phyloP scores from a whole-genome alignment of 2,113 vertebrate species.

The Epinephelus cyanopodus region DNA sequence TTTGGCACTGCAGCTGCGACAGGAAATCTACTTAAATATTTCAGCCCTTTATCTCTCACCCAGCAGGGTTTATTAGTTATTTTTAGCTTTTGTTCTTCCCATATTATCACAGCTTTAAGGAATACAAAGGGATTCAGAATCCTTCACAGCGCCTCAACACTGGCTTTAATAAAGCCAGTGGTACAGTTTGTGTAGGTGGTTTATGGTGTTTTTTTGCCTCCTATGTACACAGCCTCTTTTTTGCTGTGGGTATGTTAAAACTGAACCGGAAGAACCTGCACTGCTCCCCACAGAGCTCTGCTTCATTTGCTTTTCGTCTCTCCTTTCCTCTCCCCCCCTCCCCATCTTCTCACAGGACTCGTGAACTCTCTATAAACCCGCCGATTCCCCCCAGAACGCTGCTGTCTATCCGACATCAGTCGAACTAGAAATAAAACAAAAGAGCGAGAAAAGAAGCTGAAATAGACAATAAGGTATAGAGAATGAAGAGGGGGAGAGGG shows the following conservation, averaged over 20 bases:
- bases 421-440: slow-evolving; percentile 38
- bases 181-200: slow-evolving; percentile 42
- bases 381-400: slow-evolving; percentile 82
- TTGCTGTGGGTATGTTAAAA: slow-evolving; percentile 74
- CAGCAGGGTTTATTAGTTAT: slow-evolving; percentile 30
- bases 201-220: slow-evolving; percentile 17
- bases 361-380: slow-evolving; percentile 81
- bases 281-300: slow-evolving; percentile 65
- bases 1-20: slow-evolving; percentile 1
- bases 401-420: slow-evolving; percentile 83
- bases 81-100: slow-evolving; percentile 26
- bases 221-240: slow-evolving; percentile 62
- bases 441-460: slow-evolving; percentile 63
- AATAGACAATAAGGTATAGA: slow-evolving; percentile 87
- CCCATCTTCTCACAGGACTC: slow-evolving; percentile 80
- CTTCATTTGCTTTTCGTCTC: slow-evolving; percentile 66
- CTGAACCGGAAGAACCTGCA: slow-evolving; percentile 86
- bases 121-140: slow-evolving; percentile 36
- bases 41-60: slow-evolving; percentile 14
- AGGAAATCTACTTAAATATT: slow-evolving; percentile 33
- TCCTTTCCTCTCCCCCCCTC: slow-evolving; percentile 31
- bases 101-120: slow-evolving; percentile 36
- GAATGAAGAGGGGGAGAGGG: slow-evolving; percentile 71
- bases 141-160: background rate
- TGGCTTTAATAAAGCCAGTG: slow-evolving; percentile 37